Evolutionary conservation across 2,888 invertebrate genomes (phyloP), one percentile per base, ranked within the genome.

Genomic region (Euplagia quadripunctaria): DNA sequence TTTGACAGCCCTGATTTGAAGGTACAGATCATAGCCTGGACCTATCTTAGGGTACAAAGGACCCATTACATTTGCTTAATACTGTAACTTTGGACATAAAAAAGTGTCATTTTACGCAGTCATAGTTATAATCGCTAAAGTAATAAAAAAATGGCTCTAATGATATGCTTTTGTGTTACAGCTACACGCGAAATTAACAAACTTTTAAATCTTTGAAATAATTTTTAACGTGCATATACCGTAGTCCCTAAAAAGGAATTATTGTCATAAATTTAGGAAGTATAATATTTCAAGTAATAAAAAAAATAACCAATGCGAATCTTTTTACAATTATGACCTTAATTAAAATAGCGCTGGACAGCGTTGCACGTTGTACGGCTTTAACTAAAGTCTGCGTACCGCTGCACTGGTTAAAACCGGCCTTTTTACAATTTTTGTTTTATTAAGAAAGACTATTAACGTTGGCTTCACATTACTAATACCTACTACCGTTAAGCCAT

Each of bases 71-170:
- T 12, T 52, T 5, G 52, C 42, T 41, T 17, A 52, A 55, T 68
- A 42, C 16, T 41, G 52, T 67, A 67, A 68, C 52, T 55, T 68
- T 12, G 52, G 8, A 7, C 42, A 68, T 52, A n/a, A 52, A 67
- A 8, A 17, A 12, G 63, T 16, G 43, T 68, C 17, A 41, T n/a
- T 52, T 66, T 66, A 66, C 66, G 16, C 17, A n/a, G 17, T 52
- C 16, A 16, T 31, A 31, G 52, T 51, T 68, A 17, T 67, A 67
- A 67, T 49, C 46, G 20, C 12, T 12, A 46, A 7, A 65, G 8
- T 6, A 65, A 46, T 49, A 20, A 31, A 31, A 31, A 31, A 31
- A 31, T 31, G 31, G 31, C 1, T 31, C 31, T 31, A 31, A 1
- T 31, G 31, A 31, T 31, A 31, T 31, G 31, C 31, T 31, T 31